Evolutionary conservation across 2,888 invertebrate species (phyloP).

Genomic region (Meiosimyza platycephala): DNA sequence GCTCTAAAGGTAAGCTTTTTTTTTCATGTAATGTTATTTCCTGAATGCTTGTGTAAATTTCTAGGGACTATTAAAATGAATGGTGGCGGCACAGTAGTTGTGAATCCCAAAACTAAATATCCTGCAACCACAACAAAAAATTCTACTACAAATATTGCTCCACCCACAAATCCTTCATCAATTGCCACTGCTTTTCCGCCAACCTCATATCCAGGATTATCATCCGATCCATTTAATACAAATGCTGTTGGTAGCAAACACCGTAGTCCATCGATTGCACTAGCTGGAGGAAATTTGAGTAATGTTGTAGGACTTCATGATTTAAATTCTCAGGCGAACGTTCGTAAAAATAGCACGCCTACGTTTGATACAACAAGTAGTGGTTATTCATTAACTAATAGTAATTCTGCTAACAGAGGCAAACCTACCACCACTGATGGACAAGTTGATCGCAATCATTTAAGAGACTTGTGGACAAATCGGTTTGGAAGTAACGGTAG

Average conservation of each 20-base stretch:
- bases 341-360: not conserved
- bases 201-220: conserved; percentile 54
- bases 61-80: conserved; percentile 53
- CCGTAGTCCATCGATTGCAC: conserved; percentile 1
- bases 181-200: conserved; percentile 51
- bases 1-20: conserved; percentile 41
- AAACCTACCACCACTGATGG: conserved; percentile 17
- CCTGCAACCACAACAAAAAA: conserved; percentile 11
- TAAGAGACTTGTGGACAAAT: conserved; percentile 59
- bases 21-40: conserved; percentile 5
- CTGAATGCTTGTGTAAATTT: conserved; percentile 30
- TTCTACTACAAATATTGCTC: conserved; percentile 33
- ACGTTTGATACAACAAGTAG: conserved; percentile 45
- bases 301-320: conserved; percentile 57
- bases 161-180: conserved; percentile 25
- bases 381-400: conserved; percentile 49
- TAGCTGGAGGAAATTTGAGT: conserved; percentile 45
- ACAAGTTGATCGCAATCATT: conserved; percentile 50
- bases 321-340: conserved; percentile 35
- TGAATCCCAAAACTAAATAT: conserved; percentile 50
- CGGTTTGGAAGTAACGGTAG: conserved; percentile 48
- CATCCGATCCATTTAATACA: conserved; percentile 47
- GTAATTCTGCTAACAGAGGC: not conserved
- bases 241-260: not conserved
- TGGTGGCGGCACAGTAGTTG: conserved; percentile 54